These are phyloP conservation scores for Drosophila athabasca DNA, from an alignment of 1,140 invertebrate species.

Conservation along the genomic window DNA sequence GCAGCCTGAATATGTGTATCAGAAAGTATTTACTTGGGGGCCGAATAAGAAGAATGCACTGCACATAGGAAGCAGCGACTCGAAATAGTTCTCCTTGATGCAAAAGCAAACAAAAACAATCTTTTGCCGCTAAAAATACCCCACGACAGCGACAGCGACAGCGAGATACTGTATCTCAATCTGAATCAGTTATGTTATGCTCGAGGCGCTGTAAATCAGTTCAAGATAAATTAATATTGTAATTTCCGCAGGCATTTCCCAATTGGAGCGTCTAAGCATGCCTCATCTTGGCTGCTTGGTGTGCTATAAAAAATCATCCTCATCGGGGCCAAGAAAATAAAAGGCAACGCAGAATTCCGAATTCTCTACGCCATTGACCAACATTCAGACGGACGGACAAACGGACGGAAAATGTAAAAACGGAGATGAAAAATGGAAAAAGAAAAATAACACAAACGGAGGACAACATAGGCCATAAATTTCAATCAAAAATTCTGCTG, in stretches of 20 bases:
- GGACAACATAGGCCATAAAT: constrained; percentile 74
- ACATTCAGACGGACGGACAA: constrained; percentile 46
- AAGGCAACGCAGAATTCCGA: constrained; percentile 26
- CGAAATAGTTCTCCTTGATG: constrained; percentile 43
- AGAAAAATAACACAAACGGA: constrained; percentile 41
- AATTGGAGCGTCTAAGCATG: constrained; percentile 7
- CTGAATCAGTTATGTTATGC: constrained; percentile 34
- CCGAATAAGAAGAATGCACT: constrained; percentile 13
- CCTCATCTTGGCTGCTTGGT: background rate
- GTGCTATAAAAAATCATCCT: constrained; percentile 36
- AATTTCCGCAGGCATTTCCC: constrained; percentile 20
- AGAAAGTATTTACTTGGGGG: constrained; percentile 51
- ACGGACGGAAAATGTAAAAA: constrained; percentile 15
- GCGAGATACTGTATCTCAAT: constrained; percentile 22
- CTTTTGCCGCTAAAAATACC: constrained; percentile 29
- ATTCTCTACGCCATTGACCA: constrained; percentile 67
- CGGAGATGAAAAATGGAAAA: constrained; percentile 22
- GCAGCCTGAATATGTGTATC: constrained; percentile 68
- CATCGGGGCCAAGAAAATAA: constrained; percentile 42
- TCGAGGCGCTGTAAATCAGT: constrained; percentile 43
- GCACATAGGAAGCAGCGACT: constrained; percentile 74
- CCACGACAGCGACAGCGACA: background rate
- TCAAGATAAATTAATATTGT: constrained; percentile 50
- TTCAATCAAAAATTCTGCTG: constrained; percentile 68
- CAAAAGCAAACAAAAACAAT: constrained; percentile 60